Base-by-base conservation (phyloP, 2,797 vertebrate genomes). In the Poecile montanus region DNA sequence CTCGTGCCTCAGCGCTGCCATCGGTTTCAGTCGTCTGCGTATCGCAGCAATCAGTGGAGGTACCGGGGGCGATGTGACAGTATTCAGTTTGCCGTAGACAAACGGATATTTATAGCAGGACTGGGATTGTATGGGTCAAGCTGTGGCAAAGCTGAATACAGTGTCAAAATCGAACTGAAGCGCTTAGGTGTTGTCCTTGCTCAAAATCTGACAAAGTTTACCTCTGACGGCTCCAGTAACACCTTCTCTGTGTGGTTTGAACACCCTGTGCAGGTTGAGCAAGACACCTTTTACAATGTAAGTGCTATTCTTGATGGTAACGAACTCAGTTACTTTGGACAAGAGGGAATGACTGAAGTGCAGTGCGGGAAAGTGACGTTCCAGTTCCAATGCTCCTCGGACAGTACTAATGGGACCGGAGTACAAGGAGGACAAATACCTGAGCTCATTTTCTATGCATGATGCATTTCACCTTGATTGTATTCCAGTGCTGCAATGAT, bases 351-450 rank as follows among this genome's bases (percentile, higher is more conserved):
- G 99, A 99, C 99, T 1, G 99, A 99, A 97, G 99, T 99, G 90
- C 99, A 99, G 97, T 99, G 99, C 2, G 99, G 99, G 42, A 99
- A 98, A 97, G 99, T 99, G 95, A 99, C 99, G 0, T 99, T 99
- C 97, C 99, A 99, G 96, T 99, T 99, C 97, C 99, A 99, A 97
- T 99, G 99, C 93, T 99, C 99, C 45, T 99, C 99, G 0, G 99
- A 99, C 98, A 99, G 99, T 97, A 99, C 99, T 91, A 99, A 99
- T 3, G 99, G 99, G 56, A 99, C 99, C 0, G 99, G 99, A 23
- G 99, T 99, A 27, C 99, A 99, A 98, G 99, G 99, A 29, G 99
- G 99, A 67, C 99, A 99, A 94, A 99, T 99, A 97, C 99, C 99
- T 0, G 99, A 99, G 97, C 99, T 99, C n/a, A 99, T 99, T 97